Conservation (phyloP, 2,888 invertebrate species). For the Drosophila mayaguana region DNA sequence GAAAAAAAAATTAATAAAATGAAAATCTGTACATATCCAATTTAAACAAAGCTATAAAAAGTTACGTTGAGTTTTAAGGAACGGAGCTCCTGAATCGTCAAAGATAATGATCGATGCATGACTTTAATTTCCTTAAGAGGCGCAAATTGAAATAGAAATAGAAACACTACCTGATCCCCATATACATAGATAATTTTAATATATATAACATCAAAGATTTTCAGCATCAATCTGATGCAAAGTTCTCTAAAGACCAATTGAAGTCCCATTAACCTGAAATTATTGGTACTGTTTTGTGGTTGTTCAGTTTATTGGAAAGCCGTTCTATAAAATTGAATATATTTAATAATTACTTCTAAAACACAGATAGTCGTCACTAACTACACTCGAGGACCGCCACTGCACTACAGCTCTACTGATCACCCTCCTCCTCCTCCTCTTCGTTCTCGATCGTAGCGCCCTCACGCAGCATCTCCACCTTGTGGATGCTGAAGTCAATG, state of each 20-base stretch:
- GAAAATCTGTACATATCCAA: background rate
- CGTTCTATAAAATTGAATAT: conserved; percentile 19
- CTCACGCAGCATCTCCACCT: conserved; percentile 76
- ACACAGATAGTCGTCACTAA: conserved; percentile 16
- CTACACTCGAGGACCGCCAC: background rate
- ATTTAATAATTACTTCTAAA: conserved; percentile 18
- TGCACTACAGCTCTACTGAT: background rate
- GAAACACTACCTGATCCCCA: no score
- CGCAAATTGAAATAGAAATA: no score
- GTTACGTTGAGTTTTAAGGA: background rate
- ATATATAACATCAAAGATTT: no score
- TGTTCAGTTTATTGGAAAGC: conserved; percentile 33
- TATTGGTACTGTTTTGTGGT: background rate
- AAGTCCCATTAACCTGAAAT: background rate
- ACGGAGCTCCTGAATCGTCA: background rate
- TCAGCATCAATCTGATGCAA: no score
- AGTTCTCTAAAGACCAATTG: no score
- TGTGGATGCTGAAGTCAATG: conserved; percentile 86
- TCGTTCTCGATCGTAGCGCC: conserved; percentile 63
- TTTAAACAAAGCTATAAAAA: background rate
- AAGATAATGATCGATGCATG: background rate
- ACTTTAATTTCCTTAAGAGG: no score
- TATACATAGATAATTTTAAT: no score
- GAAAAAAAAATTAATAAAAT: background rate
- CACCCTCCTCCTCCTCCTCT: conserved; percentile 55